phyloP scores from a whole-genome alignment of 2,888 invertebrate species.

The Hemicrepidius hirtus region DNA sequence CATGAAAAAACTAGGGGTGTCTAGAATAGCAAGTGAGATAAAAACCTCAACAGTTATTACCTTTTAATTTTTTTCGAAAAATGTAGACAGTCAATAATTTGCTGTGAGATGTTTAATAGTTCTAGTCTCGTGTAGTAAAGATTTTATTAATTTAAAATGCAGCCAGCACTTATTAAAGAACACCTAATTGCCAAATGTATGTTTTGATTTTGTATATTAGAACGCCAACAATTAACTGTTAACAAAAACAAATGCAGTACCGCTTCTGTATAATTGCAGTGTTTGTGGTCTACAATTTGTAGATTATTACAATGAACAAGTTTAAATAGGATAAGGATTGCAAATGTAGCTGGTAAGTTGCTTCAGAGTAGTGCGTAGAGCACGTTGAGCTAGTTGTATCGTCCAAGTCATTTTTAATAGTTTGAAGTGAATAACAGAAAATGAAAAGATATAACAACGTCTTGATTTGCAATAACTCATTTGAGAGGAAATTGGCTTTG shows the following conservation, averaged over 20 bases:
- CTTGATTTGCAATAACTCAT: constrained; percentile 14
- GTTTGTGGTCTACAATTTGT: constrained; percentile 34
- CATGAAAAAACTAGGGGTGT: too few relatives aligned
- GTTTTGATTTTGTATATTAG: not conserved
- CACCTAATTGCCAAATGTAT: too few relatives aligned
- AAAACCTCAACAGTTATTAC: too few relatives aligned
- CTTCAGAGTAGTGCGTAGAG: constrained; percentile 39
- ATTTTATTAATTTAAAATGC: too few relatives aligned
- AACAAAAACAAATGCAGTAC: constrained; percentile 34
- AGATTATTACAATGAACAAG: constrained; percentile 38
- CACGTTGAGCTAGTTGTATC: constrained; percentile 36
- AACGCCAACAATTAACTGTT: not conserved
- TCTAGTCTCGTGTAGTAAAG: not conserved
- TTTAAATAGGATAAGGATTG: constrained; percentile 46
- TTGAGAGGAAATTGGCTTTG: constrained; percentile 41
- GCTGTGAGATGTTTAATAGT: too few relatives aligned
- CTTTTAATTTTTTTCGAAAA: too few relatives aligned
- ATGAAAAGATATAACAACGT: constrained; percentile 12
- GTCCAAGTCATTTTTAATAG: constrained; percentile 31
- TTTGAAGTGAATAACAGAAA: constrained; percentile 20
- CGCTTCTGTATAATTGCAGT: constrained; percentile 28
- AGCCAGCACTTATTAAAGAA: too few relatives aligned
- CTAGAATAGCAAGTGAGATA: too few relatives aligned
- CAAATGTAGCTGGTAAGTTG: constrained; percentile 51
- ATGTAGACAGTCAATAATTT: too few relatives aligned